Percentiles rank a stretch among this genome's conserved stretches.
phyloP scores from a whole-genome alignment of 2,888 invertebrate genomes.

The Eugnorisma glareosa region DNA sequence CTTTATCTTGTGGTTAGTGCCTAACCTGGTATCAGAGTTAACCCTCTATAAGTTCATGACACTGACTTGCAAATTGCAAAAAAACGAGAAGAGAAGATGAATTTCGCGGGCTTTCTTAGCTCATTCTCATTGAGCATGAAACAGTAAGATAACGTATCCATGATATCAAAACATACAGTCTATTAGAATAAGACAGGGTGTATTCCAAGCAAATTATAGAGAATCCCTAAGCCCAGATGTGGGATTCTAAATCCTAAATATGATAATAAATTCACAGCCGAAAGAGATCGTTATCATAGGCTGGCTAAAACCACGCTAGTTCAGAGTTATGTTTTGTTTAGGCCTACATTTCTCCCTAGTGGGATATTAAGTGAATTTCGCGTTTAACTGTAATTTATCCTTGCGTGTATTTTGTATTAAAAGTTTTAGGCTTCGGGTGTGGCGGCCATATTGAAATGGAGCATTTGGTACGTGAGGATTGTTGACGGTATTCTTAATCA shows the following conservation, averaged over 20 bases:
- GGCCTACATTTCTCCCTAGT: constrained; percentile 37
- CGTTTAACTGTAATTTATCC: constrained; percentile 50
- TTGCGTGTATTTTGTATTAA: constrained; percentile 29
- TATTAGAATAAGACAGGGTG: background rate
- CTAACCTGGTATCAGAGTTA: too few species aligned
- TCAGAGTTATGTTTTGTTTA: constrained; percentile 57
- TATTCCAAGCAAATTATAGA: constrained; percentile 11
- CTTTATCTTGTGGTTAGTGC: too few species aligned
- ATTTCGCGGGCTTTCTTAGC: too few species aligned
- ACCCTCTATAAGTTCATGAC: too few species aligned
- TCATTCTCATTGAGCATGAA: too few species aligned
- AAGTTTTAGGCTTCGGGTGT: constrained; percentile 29
- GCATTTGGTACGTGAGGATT: background rate
- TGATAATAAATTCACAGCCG: constrained; percentile 41
- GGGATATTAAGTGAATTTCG: constrained; percentile 60
- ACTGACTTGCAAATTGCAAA: too few species aligned
- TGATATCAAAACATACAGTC: background rate
- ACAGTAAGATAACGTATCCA: background rate
- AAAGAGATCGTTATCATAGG: constrained; percentile 47
- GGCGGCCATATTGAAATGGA: constrained; percentile 17
- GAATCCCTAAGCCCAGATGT: background rate
- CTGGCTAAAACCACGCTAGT: constrained; percentile 53
- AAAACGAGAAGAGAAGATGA: too few species aligned
- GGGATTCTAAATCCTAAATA: constrained; percentile 23
- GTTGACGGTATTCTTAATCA: constrained; percentile 7